Evolutionary conservation across 2,888 invertebrate species (phyloP).

Genomic region (Lutraria lutraria): DNA sequence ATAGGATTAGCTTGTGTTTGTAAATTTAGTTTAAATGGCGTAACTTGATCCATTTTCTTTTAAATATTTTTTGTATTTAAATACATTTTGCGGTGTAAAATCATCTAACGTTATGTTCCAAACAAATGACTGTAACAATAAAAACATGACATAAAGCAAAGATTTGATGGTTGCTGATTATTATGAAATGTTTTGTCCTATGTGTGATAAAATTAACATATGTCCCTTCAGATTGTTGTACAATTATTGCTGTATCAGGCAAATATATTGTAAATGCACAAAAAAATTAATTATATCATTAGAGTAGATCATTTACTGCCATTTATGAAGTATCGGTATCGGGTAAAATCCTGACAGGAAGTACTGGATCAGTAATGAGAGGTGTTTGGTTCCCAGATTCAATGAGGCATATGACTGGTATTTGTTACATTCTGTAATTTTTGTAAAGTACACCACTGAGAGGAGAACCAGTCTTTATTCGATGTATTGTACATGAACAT

Average conservation of each 20-base stretch:
- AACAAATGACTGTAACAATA: constrained; percentile 6
- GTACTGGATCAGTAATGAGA: constrained; percentile 6
- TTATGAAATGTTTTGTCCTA: neutral
- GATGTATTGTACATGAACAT: neutral
- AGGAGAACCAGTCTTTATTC: neutral
- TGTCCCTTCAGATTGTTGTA: neutral
- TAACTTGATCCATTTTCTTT: constrained; percentile 18
- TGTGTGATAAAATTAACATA: constrained; percentile 17
- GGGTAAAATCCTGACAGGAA: constrained; percentile 7
- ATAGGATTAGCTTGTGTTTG: constrained; percentile 1
- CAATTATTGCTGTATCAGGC: neutral
- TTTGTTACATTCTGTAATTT: neutral
- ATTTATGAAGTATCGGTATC: neutral
- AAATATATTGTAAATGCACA: neutral
- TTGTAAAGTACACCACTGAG: neutral
- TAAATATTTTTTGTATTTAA: neutral
- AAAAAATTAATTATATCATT: constrained; percentile 17
- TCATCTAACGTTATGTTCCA: neutral
- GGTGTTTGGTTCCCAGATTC: neutral
- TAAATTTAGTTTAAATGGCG: constrained; percentile 13
- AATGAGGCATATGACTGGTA: neutral
- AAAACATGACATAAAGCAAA: constrained; percentile 12
- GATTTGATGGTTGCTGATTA: neutral
- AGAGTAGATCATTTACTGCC: neutral
- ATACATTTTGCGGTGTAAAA: neutral